Evolutionary conservation across 2,888 invertebrate genomes (phyloP).

Genomic region (Exephanes ischioxanthus): DNA sequence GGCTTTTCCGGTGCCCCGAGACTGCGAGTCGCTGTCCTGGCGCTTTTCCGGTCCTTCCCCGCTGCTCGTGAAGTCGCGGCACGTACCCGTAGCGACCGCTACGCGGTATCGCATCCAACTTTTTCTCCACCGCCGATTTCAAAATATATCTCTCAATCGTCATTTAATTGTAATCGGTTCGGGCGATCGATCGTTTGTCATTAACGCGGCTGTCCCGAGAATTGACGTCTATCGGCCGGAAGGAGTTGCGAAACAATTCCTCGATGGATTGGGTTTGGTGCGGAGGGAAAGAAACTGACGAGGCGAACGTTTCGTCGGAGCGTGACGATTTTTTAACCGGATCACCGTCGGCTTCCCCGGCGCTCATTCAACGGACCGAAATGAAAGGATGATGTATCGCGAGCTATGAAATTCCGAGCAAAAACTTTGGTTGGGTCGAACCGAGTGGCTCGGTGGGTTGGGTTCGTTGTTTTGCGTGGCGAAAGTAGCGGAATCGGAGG

Average conservation of each 20-base stretch:
- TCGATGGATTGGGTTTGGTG: not conserved
- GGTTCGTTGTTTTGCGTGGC: constrained; percentile 17
- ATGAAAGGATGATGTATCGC: constrained; percentile 41
- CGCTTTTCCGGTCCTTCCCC: not conserved
- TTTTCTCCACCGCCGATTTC: not conserved
- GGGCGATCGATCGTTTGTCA: not conserved
- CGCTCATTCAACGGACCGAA: constrained; percentile 26
- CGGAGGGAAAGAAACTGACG: not conserved
- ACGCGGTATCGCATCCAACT: constrained; percentile 30
- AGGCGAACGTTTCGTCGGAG: constrained; percentile 22
- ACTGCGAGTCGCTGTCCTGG: not conserved
- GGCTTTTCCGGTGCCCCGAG: constrained; percentile 35
- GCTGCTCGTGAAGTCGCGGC: constrained; percentile 35
- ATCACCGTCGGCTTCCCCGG: not conserved
- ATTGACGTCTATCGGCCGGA: not conserved
- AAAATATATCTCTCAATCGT: constrained; percentile 28
- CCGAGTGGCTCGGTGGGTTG: not conserved
- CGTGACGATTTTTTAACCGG: constrained; percentile 28
- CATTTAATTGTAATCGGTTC: not conserved
- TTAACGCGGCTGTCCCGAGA: not conserved
- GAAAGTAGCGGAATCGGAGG: constrained; percentile 7
- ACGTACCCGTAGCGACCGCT: constrained; percentile 34
- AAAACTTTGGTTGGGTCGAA: not conserved
- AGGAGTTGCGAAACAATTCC: not conserved
- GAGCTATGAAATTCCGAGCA: not conserved